A percentile compares a stretch with the other conserved stretches of the same genome.
Evolutionary conservation across 23 tunicate species (phyloP).

Genomic region (Halocynthia roretzi): DNA sequence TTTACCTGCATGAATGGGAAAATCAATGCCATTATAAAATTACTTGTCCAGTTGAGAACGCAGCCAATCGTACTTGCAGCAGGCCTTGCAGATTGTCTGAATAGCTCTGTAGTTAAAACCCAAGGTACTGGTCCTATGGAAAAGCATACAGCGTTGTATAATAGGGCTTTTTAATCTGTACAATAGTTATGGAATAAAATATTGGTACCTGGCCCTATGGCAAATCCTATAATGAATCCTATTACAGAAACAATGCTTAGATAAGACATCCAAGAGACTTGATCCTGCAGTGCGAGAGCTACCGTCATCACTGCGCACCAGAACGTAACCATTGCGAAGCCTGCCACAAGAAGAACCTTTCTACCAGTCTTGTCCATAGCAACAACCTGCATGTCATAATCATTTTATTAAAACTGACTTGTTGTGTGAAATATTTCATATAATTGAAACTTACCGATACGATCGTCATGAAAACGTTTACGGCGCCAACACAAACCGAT

Average conservation of each 20-base stretch:
- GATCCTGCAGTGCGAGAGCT: constrained; percentile 43
- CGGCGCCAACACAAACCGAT: constrained; percentile 77
- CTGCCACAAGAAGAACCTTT: constrained; percentile 53
- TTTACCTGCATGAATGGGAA: constrained; percentile 87
- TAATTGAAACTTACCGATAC: constrained; percentile 43
- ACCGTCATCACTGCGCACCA: constrained; percentile 68
- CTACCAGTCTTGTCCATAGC: constrained; percentile 83
- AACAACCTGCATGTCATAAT: constrained; percentile 26
- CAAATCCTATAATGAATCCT: constrained; percentile 92
- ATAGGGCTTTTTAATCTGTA: neutral
- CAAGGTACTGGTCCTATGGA: constrained; percentile 84
- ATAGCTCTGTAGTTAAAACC: constrained; percentile 80
- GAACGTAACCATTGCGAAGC: constrained; percentile 60
- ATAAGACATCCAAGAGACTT: constrained; percentile 51
- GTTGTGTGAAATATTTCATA: neutral
- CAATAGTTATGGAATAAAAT: neutral
- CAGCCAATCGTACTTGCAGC: constrained; percentile 70
- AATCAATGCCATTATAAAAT: constrained; percentile 54
- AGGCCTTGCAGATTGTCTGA: constrained; percentile 77
- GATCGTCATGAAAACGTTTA: constrained; percentile 85
- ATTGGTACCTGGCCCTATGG: constrained; percentile 89
- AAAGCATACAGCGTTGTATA: neutral
- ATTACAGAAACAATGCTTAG: constrained; percentile 72
- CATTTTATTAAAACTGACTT: neutral
- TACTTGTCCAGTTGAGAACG: constrained; percentile 74